Percentiles rank a stretch among this genome's conserved stretches.
Conservation (phyloP, 2,797 vertebrate genomes). For the Selene dorsalis region DNA sequence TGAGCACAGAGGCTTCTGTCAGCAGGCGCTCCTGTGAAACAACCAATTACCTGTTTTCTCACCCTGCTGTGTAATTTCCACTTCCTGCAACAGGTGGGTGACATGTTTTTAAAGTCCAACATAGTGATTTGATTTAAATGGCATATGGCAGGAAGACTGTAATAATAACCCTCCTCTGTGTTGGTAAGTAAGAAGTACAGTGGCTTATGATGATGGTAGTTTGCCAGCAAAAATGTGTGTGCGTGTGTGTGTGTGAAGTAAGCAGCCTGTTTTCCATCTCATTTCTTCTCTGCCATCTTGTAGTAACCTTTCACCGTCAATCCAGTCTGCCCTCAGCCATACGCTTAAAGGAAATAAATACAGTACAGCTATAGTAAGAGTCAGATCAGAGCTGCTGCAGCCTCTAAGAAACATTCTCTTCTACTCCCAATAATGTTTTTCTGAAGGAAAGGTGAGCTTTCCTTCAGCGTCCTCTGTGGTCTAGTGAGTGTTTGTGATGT, state of each 20-base stretch:
- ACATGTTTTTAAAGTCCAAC: constrained; percentile 53
- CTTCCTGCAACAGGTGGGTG: constrained; percentile 73
- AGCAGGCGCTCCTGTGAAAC: constrained; percentile 43
- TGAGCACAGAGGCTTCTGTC: constrained; percentile 24
- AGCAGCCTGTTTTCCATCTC: constrained; percentile 65
- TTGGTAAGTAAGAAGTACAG: constrained; percentile 43
- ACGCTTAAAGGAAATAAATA: constrained; percentile 50
- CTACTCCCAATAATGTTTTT: constrained; percentile 34
- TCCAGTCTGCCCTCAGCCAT: constrained; percentile 26
- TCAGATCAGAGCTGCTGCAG: constrained; percentile 35
- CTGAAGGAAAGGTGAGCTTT: constrained; percentile 39
- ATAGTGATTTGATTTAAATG: constrained; percentile 71
- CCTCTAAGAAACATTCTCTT: constrained; percentile 37
- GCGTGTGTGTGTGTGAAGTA: constrained; percentile 4
- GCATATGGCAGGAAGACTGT: constrained; percentile 36
- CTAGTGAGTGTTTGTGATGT: constrained; percentile 41
- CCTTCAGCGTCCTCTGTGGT: constrained; percentile 27
- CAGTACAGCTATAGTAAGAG: constrained; percentile 42
- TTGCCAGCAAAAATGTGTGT: constrained; percentile 39
- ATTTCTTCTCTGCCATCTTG: constrained; percentile 62
- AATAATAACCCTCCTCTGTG: constrained; percentile 50
- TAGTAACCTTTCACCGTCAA: constrained; percentile 42
- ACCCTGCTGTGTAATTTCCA: constrained; percentile 67
- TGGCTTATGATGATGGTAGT: constrained; percentile 22
- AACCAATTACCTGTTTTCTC: constrained; percentile 50